These are phyloP conservation scores for Drosophila kepulauana DNA, from an alignment of 1,140 invertebrate genomes.

Conservation along the genomic window DNA sequence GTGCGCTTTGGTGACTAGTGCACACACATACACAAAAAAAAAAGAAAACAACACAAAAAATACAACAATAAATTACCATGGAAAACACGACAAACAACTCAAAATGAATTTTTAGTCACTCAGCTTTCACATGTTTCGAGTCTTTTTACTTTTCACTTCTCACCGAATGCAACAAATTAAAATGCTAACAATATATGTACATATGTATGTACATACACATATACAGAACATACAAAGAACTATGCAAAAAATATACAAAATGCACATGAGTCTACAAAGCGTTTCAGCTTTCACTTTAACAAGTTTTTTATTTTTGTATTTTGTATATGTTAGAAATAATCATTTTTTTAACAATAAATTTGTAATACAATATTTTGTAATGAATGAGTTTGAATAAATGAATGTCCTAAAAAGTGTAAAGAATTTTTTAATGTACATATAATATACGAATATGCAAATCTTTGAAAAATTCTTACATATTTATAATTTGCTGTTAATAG, in stretches of 20 bases:
- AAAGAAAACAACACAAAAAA: conserved; percentile 26
- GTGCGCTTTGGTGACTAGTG: conserved; percentile 32
- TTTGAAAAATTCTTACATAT: too few relatives aligned
- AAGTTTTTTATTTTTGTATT: neutral
- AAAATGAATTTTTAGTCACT: conserved; percentile 71
- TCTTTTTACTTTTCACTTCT: conserved; percentile 8
- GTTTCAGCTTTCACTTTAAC: conserved; percentile 12
- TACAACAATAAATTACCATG: conserved; percentile 47
- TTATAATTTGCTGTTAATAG: too few relatives aligned
- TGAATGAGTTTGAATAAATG: too few relatives aligned
- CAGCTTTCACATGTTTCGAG: conserved; percentile 56
- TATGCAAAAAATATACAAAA: conserved; percentile 15
- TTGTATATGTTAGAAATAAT: neutral
- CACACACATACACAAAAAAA: neutral
- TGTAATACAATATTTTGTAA: too few relatives aligned
- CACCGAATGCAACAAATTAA: conserved; percentile 65
- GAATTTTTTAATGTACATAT: too few relatives aligned
- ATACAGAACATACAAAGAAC: conserved; percentile 10
- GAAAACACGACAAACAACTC: conserved; percentile 62
- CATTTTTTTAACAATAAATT: too few relatives aligned
- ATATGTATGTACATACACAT: too few relatives aligned
- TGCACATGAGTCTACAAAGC: conserved; percentile 15
- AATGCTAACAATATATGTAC: conserved; percentile 49
- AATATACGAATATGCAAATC: too few relatives aligned
- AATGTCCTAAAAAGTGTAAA: too few relatives aligned